Evolutionary conservation across 2,888 invertebrate species (phyloP), one percentile per base, ranked within the genome.

Genomic region (Leptinotarsa juncta): DNA sequence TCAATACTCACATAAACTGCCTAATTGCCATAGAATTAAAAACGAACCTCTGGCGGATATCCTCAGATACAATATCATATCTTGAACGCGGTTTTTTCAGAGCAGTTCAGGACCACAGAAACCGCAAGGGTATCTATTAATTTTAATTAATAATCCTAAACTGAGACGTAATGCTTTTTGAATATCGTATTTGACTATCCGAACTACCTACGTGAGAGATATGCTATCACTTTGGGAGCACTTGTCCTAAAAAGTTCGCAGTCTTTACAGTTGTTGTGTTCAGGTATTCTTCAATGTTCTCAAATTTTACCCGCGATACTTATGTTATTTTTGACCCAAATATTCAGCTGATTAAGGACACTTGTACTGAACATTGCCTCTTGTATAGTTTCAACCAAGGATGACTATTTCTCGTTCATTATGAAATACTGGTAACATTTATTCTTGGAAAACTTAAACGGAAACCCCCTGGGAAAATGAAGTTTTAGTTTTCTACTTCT

Each of bases 41-140:
- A 67, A 16, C 48, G 48, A 57, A 20, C 55, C 42, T 23, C 42
- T 42, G 67, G 65, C 76, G 76, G 76, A 76, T 76, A 76, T 76
- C 76, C 76, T 76, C 67, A 69, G 69, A 69, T 69, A 69, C 10
- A 69, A 4, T 57, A 75, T 75, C 70, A 75, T 70, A 75, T 75
- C 57, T 67, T 51, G 53, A 69, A 55, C 65, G 73, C 55, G 73
- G 76, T 71, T 67, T 67, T 67, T 65, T 32, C 3, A 42, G 62
- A 62, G 32, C 32, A 42, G 16, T 48, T 67, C 62, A 68, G 50
- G 18, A 32, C 72, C 73, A 71, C 65, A 57, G 49, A 71, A 76
- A 76, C 76, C 76, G 68, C 76, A 76, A 73, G 70, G 26, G 42
- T 72, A 65, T 73, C 69, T 70, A 15, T 55, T 26, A 73, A n/a